Evolutionary conservation across 2,113 vertebrate species (phyloP), one percentile per base, ranked within the genome.

Genomic region (Bombycilla garrulus): DNA sequence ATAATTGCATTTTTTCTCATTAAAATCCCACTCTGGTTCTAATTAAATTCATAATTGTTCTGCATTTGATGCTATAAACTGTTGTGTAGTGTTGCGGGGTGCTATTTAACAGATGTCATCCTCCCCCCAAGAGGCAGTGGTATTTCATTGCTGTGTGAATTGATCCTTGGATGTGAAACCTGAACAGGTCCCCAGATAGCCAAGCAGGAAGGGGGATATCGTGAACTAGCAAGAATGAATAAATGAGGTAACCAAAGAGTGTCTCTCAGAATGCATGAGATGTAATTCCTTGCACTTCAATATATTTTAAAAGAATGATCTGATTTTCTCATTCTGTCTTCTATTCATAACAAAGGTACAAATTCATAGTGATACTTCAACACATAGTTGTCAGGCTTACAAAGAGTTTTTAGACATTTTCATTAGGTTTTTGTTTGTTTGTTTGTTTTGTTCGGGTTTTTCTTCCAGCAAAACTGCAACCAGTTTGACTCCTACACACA

Each of bases 31-130:
- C 88, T 95, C 82, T 92, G 76, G 54, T 96, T 92, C 93, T 96
- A 96, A 97, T 96, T 97, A 96, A 92, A 95, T 95, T 96, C 90
- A 96, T 96, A 96, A 96, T 92, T 95, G 92, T 94, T 96, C 92
- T 81, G 81, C 72, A 86, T 94, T 92, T 94, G 90, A 81, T 96
- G 88, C 76, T 74, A 71, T 96, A 94, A 97, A 96, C 82, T 92
- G 79, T 93, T 94, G 53, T 94, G 48, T 47, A 86, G 94, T 88
- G 65, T 96, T 86, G 64, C 26, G 44, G 88, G 85, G 64, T 93
- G 82, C 92, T 95, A 83, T 86, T 92, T 93, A 96, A 93, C 76
- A 93, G 88, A 96, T 96, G 90, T 84, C 88, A 93, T 92, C 70
- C 42, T 93, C 64, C 33, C 62, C 92, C 53, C 42, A 72, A 28